These are phyloP conservation scores for Lasioglossum calceatum DNA, from an alignment of 2,888 invertebrate genomes.

Conservation along the genomic window DNA sequence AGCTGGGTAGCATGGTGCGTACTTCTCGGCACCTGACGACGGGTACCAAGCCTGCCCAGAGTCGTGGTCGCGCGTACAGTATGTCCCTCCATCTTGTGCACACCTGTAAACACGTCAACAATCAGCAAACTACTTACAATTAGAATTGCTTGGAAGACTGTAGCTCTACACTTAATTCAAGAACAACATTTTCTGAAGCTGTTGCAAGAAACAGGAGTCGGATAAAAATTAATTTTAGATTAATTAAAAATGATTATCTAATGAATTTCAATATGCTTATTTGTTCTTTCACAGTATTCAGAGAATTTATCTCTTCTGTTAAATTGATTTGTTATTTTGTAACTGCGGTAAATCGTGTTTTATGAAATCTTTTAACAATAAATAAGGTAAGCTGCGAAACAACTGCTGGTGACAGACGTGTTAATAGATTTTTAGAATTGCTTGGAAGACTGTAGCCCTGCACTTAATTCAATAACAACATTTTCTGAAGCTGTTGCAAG, in stretches of 20 bases:
- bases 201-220: no score
- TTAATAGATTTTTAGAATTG: not conserved
- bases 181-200: not conserved
- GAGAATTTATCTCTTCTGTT: no score
- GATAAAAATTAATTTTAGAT: no score
- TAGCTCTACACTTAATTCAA: not conserved
- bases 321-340: no score
- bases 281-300: no score
- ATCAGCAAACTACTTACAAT: not conserved
- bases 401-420: no score
- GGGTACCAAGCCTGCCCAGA: conserved; percentile 94
- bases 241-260: no score
- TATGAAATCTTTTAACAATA: no score
- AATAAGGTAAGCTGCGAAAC: no score
- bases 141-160: not conserved
- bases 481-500: not conserved
- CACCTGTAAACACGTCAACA: conserved; percentile 84
- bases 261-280: no score
- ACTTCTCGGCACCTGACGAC: conserved; percentile 94
- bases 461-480: not conserved
- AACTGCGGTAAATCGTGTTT: no score
- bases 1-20: conserved; percentile 87
- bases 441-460: not conserved
- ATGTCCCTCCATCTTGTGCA: conserved; percentile 95
- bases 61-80: conserved; percentile 93